Evolutionary conservation across 2,797 vertebrate genomes (phyloP), one percentile per base, ranked within the genome.

Genomic region (Ptychadena robeensis): DNA sequence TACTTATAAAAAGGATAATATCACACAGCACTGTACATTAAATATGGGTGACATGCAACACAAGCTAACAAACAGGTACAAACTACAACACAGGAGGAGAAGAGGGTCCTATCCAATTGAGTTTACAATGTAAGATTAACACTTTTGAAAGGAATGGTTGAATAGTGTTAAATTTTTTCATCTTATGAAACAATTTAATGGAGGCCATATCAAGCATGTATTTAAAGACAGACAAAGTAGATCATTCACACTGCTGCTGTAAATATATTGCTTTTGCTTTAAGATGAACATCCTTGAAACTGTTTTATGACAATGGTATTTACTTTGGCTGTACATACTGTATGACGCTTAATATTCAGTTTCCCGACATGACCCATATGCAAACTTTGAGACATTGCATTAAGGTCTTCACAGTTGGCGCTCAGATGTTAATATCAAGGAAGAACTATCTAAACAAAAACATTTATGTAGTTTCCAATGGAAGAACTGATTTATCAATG

Each of bases 311-410:
- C 66, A 80, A 80, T 71, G 66, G 48, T 69, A 31, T 80, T 80
- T 80, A 64, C 78, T 80, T 80, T 80, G 78, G 67, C 78, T 71
- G 75, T 57, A 78, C 66, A 80, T 40, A 25, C 2, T 77, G 74
- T 59, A 22, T 79, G 48, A 59, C 35, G 59, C 15, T 71, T 38
- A 22, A 18, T 32, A 38, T 71, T 35, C 12, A 0, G 25, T 32
- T 71, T 72, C 38, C 74, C 61, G 30, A 28, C 31, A 44, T 77
- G 27, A 44, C 22, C 61, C 75, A 48, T 66, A 22, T 67, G 32
- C 65, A 22, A 78, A 78, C 63, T 78, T 35, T 67, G 38, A 53
- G 63, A 67, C 10, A 22, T 53, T 67, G 7, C 34, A 53, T 67
- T 67, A 22, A 67, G 7, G 31, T 67, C 14, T 77, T 18, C 44